Evolutionary conservation across 2,113 vertebrate species (phyloP).

Genomic region (Lampris megalopsis): DNA sequence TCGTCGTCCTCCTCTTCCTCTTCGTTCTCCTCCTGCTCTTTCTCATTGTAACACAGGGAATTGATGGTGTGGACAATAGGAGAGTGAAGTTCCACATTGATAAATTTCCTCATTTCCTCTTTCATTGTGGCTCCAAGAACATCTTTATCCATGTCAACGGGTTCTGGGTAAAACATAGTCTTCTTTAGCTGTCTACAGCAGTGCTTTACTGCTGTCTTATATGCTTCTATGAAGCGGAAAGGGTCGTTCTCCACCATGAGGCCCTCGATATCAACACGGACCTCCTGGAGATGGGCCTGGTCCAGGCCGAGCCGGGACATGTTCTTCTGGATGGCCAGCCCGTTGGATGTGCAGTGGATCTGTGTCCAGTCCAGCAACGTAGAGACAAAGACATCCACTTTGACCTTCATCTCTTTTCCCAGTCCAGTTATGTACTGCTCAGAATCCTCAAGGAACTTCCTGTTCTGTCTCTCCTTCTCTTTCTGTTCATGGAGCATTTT

Average conservation of each 20-base stretch:
- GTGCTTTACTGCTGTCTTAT: conserved; percentile 70
- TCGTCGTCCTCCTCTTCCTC: conserved; percentile 39
- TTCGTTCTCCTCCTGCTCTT: conserved; percentile 54
- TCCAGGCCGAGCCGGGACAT: conserved; percentile 71
- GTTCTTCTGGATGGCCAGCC: conserved; percentile 67
- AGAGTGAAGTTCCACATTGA: conserved; percentile 52
- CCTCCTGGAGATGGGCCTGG: conserved; percentile 69
- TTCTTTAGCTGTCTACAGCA: conserved; percentile 66
- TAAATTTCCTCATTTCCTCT: conserved; percentile 73
- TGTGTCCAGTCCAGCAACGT: conserved; percentile 47
- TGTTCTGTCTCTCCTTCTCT: conserved; percentile 73
- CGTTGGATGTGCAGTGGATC: conserved; percentile 48
- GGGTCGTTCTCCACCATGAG: conserved; percentile 76
- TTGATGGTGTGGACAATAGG: conserved; percentile 57
- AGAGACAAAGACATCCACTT: conserved; percentile 56
- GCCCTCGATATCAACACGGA: conserved; percentile 58
- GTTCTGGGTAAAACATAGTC: conserved; percentile 74
- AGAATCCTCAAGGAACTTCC: conserved; percentile 70
- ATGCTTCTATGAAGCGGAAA: conserved; percentile 77
- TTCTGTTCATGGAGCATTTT: conserved; percentile 74
- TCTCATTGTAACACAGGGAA: conserved; percentile 68
- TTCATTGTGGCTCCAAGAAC: conserved; percentile 67
- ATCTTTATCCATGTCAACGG: conserved; percentile 68
- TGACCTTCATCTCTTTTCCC: conserved; percentile 57
- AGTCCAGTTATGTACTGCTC: conserved; percentile 63